A percentile compares a stretch with the other conserved stretches of the same genome.
Conservation (phyloP, 2,113 vertebrate genomes). For the Actinemys pallida region DNA sequence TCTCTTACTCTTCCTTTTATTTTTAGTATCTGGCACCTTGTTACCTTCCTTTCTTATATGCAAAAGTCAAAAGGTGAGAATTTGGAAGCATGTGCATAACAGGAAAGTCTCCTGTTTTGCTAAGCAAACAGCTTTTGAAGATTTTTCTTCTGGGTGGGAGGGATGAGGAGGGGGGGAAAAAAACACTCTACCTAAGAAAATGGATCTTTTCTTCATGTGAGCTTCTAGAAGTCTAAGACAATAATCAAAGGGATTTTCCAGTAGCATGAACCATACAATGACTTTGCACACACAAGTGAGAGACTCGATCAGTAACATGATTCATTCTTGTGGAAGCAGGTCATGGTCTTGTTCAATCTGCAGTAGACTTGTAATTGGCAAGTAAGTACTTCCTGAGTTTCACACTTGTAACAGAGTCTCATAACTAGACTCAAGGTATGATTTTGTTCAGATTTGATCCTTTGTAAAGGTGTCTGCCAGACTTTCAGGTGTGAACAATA, state of each 20-base stretch:
- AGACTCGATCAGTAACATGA: neutral
- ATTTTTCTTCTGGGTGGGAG: neutral
- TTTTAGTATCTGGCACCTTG: neutral
- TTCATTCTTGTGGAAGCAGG: neutral
- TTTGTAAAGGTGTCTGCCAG: neutral
- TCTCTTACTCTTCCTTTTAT: neutral
- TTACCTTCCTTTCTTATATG: neutral
- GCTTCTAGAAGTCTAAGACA: neutral
- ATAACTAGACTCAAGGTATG: neutral
- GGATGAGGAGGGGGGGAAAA: neutral
- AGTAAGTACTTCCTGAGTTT: neutral
- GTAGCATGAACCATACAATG: neutral
- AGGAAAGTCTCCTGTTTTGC: neutral
- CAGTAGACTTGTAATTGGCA: neutral
- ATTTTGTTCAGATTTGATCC: neutral
- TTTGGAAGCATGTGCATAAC: neutral
- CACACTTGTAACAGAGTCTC: neutral
- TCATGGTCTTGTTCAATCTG: neutral
- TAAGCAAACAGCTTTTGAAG: slow-evolving; percentile 12
- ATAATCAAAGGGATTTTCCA: neutral
- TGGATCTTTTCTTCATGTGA: neutral
- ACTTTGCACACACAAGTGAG: neutral
- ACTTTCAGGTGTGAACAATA: neutral
- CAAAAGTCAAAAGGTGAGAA: neutral
- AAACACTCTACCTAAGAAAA: neutral